phyloP scores from a whole-genome alignment of 2,797 vertebrate species.

The Enteromius afrohamiltoni region DNA sequence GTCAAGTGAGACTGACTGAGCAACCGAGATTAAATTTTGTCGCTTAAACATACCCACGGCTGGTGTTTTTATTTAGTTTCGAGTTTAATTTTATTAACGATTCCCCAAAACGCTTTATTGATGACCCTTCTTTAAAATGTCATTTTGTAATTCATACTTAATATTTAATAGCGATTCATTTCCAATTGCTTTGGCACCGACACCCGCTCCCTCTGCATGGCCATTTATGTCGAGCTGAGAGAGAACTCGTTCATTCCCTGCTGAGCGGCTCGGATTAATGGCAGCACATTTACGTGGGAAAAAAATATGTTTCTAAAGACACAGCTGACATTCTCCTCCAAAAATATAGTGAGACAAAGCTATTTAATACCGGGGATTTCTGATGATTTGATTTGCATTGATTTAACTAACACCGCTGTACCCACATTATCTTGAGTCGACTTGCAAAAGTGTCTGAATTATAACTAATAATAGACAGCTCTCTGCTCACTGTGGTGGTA shows the following conservation, averaged over 20 bases:
- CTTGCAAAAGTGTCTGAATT: not conserved
- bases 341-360: not conserved
- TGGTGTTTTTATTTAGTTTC: not conserved
- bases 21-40: not conserved
- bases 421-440: not conserved
- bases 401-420: not conserved
- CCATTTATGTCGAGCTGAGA: conserved; percentile 49
- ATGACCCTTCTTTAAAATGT: not conserved
- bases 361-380: not conserved
- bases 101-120: not conserved
- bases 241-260: not conserved
- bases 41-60: not conserved
- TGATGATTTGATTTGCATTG: too few relatives aligned
- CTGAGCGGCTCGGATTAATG: not conserved
- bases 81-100: too few relatives aligned
- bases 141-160: not conserved
- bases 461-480: not conserved
- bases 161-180: not conserved
- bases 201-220: conserved; percentile 16
- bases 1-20: not conserved
- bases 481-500: conserved; percentile 31
- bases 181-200: not conserved
- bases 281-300: not conserved
- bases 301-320: not conserved
- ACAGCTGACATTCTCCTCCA: not conserved